Evolutionary conservation across 2,888 invertebrate species (phyloP), one percentile per base, ranked within the genome.

Genomic region (Alentia gelatinosa): DNA sequence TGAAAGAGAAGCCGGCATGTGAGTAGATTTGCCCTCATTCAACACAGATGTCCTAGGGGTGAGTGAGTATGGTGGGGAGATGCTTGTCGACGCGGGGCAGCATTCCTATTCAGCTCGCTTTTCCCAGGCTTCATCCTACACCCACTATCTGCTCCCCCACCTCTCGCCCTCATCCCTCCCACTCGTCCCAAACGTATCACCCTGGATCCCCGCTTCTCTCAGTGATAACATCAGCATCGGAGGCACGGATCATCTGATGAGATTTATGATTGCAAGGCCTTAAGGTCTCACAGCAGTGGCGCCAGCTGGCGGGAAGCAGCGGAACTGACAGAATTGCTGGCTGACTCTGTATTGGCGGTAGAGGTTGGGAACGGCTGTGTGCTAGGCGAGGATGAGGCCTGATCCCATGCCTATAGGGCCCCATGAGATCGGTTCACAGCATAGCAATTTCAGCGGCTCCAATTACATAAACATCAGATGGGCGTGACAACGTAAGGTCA

Each of bases 381-480:
- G n/a, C n/a, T n/a, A 56, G 56, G 56, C n/a, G 56, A 56, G 19
- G 56, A 56, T 19, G 5, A n/a, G 19, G n/a, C 56, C 5, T 56
- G 56, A n/a, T n/a, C 19, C 56, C 56, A 19, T 56, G 56, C 56
- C 56, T n/a, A n/a, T 15, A 9, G 56, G n/a, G n/a, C 56, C 56
- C 56, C n/a, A n/a, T 56, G 56, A 56, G n/a, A 56, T 56, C 19
- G 56, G 56, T 12, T 56, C 23, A 56, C 68, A 68, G 30, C n/a
- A 3, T 3, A 30, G 1, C 26, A 68, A 68, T 26, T 68, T 26
- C 68, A 30, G 4, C 68, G 26, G 26, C 68, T 68, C 68, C 26
- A 68, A 68, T 68, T 68, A 26, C 68, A 68, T 68, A 68, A 68
- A 68, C 68, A 68, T 30, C 68, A 68, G 68, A 68, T 68, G 68